phyloP scores from a whole-genome alignment of 2,113 vertebrate genomes.

The Phyllostomus hastatus region DNA sequence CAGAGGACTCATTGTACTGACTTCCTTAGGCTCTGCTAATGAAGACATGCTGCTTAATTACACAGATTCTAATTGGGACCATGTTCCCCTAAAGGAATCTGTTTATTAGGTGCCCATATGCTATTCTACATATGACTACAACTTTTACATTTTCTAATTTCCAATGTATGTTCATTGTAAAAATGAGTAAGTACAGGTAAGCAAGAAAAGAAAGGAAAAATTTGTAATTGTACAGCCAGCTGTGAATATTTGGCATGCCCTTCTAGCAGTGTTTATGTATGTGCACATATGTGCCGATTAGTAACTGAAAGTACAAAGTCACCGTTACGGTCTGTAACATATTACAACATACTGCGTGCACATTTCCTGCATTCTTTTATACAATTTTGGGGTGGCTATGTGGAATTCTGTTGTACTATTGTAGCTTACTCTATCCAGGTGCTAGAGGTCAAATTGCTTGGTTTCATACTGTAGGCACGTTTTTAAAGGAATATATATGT shows the following conservation, averaged over 20 bases:
- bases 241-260: neutral
- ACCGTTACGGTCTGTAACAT: neutral
- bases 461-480: neutral
- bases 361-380: neutral
- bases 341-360: neutral
- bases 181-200: conserved; percentile 28
- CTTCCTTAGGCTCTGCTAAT: neutral
- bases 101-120: neutral
- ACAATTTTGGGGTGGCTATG: neutral
- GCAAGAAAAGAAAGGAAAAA: neutral
- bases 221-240: neutral
- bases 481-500: neutral
- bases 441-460: neutral
- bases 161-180: neutral
- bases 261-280: neutral
- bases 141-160: neutral
- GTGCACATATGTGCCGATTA: neutral
- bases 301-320: conserved; percentile 8
- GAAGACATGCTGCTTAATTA: neutral
- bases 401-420: neutral
- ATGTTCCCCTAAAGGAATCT: neutral
- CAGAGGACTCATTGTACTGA: neutral
- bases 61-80: neutral
- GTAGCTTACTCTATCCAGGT: neutral
- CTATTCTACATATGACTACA: neutral